A percentile compares a stretch with the other conserved stretches of the same genome.
Conservation (phyloP, 2,113 vertebrate genomes). For the Ailurus styani region DNA sequence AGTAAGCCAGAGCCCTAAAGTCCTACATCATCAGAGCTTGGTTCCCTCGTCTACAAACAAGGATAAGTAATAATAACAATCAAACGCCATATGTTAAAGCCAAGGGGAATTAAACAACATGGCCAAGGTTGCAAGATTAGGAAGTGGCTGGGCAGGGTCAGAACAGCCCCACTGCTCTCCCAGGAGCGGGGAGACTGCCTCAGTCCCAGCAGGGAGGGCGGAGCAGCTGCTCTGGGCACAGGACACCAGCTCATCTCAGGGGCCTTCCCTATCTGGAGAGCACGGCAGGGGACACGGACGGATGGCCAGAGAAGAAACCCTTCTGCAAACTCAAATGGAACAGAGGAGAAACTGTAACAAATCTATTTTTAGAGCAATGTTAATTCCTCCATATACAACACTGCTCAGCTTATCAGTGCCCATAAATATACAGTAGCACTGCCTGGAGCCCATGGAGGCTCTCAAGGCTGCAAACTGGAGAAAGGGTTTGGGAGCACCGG, state of each 20-base stretch:
- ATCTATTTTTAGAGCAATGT: neutral
- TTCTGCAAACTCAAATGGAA: neutral
- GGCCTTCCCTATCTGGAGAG: neutral
- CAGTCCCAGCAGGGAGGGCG: accelerated
- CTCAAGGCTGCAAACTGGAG: neutral
- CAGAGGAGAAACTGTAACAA: accelerated
- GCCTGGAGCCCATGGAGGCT: accelerated
- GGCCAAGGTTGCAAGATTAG: accelerated
- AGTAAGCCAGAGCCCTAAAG: neutral
- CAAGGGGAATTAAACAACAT: accelerated
- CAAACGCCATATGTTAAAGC: neutral
- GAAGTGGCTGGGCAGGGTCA: neutral
- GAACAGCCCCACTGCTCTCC: neutral
- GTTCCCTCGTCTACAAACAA: neutral
- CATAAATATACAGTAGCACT: accelerated
- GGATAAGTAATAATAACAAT: accelerated
- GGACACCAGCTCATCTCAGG: neutral
- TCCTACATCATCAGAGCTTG: neutral
- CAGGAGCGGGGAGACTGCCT: neutral
- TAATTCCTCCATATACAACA: accelerated
- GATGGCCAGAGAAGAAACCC: neutral
- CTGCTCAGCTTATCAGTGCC: neutral
- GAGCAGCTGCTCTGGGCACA: neutral
- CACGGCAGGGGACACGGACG: neutral
- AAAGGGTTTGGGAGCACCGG: neutral